These are phyloP conservation scores for Neomonachus schauinslandi DNA, from an alignment of 2,113 vertebrate genomes.

Conservation along the genomic window DNA sequence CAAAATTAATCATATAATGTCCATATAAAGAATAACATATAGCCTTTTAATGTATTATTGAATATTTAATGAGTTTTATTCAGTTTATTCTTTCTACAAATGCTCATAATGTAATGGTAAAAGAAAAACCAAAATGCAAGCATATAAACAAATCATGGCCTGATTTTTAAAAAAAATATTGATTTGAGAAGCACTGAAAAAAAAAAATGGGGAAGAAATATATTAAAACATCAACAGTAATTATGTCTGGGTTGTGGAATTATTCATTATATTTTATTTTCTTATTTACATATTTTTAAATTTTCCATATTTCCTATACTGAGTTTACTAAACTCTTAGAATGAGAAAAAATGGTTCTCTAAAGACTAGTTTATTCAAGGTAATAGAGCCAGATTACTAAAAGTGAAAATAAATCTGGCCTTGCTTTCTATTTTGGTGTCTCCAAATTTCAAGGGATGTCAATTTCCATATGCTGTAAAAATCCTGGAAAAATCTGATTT, in stretches of 20 bases:
- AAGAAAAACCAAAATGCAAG: constrained; percentile 37
- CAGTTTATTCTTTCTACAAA: constrained; percentile 49
- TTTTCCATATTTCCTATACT: constrained; percentile 46
- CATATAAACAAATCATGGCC: background rate
- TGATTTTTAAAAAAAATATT: background rate
- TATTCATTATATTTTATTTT: constrained; percentile 53
- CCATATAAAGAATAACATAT: constrained; percentile 39
- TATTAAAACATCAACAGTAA: constrained; percentile 47
- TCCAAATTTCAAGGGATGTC: constrained; percentile 74
- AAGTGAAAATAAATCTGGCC: constrained; percentile 78
- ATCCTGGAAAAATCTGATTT: constrained; percentile 69
- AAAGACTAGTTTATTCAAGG: constrained; percentile 74
- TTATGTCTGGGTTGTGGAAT: constrained; percentile 30
- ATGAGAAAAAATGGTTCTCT: constrained; percentile 50
- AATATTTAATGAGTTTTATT: constrained; percentile 63
- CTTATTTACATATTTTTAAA: constrained; percentile 49
- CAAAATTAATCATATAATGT: constrained; percentile 60
- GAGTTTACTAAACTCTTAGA: constrained; percentile 49
- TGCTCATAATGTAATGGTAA: constrained; percentile 5
- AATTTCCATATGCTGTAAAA: constrained; percentile 67
- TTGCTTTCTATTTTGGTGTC: constrained; percentile 71
- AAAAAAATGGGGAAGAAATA: background rate
- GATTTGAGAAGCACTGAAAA: background rate
- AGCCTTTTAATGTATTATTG: constrained; percentile 41
- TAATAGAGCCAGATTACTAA: constrained; percentile 75